phyloP scores from a whole-genome alignment of 2,888 invertebrate species.

The Bembecia ichneumoniformis region DNA sequence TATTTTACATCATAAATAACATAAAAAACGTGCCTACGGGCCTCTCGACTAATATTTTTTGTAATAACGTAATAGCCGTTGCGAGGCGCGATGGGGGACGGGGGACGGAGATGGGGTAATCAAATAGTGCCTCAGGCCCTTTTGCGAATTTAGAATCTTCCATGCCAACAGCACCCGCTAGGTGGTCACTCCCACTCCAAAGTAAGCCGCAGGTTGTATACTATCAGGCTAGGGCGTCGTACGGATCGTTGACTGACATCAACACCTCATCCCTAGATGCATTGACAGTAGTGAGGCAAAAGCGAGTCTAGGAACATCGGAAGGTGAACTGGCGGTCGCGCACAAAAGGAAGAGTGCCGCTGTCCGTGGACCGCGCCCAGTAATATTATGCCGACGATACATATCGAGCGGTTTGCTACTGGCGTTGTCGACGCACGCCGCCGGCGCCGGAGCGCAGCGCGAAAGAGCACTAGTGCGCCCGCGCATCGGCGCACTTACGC shows the following conservation, averaged over 20 bases:
- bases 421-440: constrained; percentile 4
- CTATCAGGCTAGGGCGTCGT: too few relatives aligned
- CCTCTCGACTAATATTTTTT: constrained; percentile 26
- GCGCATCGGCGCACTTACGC: neutral
- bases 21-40: constrained; percentile 22
- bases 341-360: too few relatives aligned
- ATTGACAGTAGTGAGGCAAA: too few relatives aligned
- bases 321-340: too few relatives aligned
- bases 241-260: too few relatives aligned
- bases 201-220: too few relatives aligned
- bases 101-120: constrained; percentile 10
- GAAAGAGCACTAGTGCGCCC: too few relatives aligned
- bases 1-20: constrained; percentile 42
- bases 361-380: constrained; percentile 1
- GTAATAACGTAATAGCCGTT: constrained; percentile 38
- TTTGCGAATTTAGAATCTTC: neutral
- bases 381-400: constrained; percentile 1
- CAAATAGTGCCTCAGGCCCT: neutral
- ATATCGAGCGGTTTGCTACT: constrained; percentile 1
- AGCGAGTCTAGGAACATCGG: too few relatives aligned
- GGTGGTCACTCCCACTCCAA: too few relatives aligned
- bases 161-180: neutral
- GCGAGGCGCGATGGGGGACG: constrained; percentile 13
- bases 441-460: neutral
- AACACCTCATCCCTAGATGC: too few relatives aligned